phyloP scores from a whole-genome alignment of 2,113 vertebrate species.

The Pomatostomus ruficeps region DNA sequence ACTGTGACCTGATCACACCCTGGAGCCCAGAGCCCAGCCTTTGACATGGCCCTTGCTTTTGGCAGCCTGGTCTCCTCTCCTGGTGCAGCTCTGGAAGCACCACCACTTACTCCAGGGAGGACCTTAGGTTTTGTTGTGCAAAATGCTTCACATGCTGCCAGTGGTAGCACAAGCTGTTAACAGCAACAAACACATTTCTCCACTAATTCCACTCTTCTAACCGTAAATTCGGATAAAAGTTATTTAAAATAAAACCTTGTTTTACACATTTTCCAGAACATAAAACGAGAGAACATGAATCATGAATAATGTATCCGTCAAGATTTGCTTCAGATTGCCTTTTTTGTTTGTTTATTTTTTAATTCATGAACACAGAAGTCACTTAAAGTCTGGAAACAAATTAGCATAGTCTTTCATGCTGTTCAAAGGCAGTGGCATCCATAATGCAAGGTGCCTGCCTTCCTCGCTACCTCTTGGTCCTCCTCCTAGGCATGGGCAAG shows the following conservation, averaged over 20 bases:
- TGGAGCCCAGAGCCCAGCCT: not conserved
- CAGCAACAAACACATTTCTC: not conserved
- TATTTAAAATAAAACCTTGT: conserved; percentile 33
- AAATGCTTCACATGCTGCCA: not conserved
- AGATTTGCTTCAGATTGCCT: conserved; percentile 54
- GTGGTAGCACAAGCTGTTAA: not conserved
- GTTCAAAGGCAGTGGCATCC: not conserved
- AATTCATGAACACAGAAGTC: conserved; percentile 41
- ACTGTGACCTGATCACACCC: not conserved
- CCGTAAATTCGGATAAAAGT: not conserved
- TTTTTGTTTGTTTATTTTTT: conserved; percentile 41
- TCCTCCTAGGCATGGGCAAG: not conserved
- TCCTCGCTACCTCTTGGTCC: not conserved
- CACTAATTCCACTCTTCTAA: not conserved
- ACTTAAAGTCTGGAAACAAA: conserved; percentile 46
- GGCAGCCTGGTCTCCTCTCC: not conserved
- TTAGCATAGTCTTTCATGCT: conserved; percentile 6
- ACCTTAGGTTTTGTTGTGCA: not conserved
- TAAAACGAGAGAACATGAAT: not conserved
- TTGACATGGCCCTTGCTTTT: rapidly evolving
- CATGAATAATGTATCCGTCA: not conserved
- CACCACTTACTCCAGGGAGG: not conserved
- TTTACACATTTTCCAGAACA: conserved; percentile 50
- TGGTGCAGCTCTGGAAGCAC: not conserved
- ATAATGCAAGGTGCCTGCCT: not conserved